These are phyloP conservation scores for Spilarctia lutea DNA, from an alignment of 2,888 invertebrate genomes.

Conservation along the genomic window DNA sequence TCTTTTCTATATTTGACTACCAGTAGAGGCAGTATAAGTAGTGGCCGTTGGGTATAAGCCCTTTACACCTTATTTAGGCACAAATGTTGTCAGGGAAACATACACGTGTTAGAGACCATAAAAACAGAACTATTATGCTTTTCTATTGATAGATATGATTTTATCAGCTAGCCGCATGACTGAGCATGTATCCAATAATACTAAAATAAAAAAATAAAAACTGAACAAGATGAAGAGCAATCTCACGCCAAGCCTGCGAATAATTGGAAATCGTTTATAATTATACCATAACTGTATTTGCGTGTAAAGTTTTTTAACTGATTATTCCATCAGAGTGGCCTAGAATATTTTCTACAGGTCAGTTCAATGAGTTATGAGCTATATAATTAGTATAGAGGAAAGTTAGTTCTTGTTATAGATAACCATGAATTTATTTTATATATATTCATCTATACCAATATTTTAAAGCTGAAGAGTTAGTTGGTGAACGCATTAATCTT, in stretches of 20 bases:
- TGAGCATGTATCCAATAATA: conserved; percentile 24
- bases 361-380: not conserved
- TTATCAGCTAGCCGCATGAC: conserved; percentile 33
- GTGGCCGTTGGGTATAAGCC: too few relatives aligned
- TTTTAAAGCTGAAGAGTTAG: too few relatives aligned
- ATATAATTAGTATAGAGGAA: not conserved
- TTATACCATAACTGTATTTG: conserved; percentile 36
- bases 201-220: conserved; percentile 42
- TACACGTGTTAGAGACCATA: not conserved
- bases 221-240: conserved; percentile 22
- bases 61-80: not conserved
- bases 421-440: too few relatives aligned
- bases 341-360: conserved; percentile 4
- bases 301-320: conserved; percentile 8
- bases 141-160: not conserved
- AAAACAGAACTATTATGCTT: not conserved
- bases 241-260: conserved; percentile 47
- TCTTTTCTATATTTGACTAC: too few relatives aligned
- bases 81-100: not conserved
- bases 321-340: not conserved
- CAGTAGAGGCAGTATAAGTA: too few relatives aligned
- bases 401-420: too few relatives aligned
- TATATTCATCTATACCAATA: too few relatives aligned
- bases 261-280: conserved; percentile 49
- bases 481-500: too few relatives aligned